These are phyloP conservation scores for Eumacrocentrus americanus DNA, from an alignment of 2,888 invertebrate genomes.

Conservation along the genomic window DNA sequence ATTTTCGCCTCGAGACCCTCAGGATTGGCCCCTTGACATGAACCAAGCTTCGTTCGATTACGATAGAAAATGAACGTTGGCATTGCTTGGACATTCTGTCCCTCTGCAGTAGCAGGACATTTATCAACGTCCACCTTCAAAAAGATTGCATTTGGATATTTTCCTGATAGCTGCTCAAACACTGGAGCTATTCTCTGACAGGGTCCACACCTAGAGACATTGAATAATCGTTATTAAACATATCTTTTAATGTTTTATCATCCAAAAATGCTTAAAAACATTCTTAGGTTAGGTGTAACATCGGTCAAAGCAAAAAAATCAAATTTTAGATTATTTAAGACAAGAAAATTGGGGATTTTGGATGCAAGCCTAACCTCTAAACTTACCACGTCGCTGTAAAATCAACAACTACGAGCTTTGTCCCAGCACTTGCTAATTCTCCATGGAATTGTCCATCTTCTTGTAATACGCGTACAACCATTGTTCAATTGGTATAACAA, in stretches of 20 bases:
- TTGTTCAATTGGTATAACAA: no score
- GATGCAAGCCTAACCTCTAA: constrained; percentile 43
- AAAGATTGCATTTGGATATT: constrained; percentile 89
- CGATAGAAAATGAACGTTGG: constrained; percentile 97
- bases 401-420: constrained; percentile 91
- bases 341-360: not conserved
- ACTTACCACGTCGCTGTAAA: constrained; percentile 92
- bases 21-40: constrained; percentile 87
- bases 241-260: not conserved
- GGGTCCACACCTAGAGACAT: constrained; percentile 85
- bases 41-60: constrained; percentile 85
- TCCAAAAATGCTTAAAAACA: no score
- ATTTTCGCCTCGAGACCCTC: constrained; percentile 85
- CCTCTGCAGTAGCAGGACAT: constrained; percentile 85
- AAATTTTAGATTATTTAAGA: not conserved
- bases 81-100: constrained; percentile 93
- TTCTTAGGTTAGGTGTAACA: not conserved
- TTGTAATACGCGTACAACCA: constrained; percentile 72
- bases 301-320: not conserved
- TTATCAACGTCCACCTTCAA: constrained; percentile 95
- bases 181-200: constrained; percentile 93
- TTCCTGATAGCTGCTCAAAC: constrained; percentile 85
- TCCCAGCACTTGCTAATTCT: constrained; percentile 83
- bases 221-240: not conserved
- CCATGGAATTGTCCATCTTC: constrained; percentile 84